Base-by-base conservation (phyloP, 2,113 vertebrate genomes). In the Pterophyllum scalare region DNA sequence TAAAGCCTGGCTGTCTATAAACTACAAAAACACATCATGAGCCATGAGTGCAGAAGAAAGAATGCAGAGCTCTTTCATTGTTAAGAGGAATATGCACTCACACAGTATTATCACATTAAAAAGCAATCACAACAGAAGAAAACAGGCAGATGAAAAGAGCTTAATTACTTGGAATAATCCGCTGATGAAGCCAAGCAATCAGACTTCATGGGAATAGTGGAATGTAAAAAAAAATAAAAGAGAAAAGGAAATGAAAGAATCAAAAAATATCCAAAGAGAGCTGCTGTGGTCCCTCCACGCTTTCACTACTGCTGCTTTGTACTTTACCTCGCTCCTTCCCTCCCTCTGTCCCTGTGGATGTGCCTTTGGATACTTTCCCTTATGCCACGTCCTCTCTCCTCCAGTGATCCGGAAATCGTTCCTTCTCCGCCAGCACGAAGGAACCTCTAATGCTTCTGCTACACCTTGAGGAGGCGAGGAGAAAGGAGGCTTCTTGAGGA, bases 81-180 rank as follows among this genome's bases (percentile, higher is more conserved):
- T 54, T 54, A 72, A 54, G 46, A 72, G 46, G 46, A 52, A 33
- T 33, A 54, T n/a, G 67, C 67, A 72, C 33, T 72, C 67, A 33
- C 46, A 72, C 3, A 54, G 46, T 54, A 72, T 72, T 72, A 31
- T 33, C 6, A 6, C 46, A 72, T 33, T 72, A 54, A 72, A 72
- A 72, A 31, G 46, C 46, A 72, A 72, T 72, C 67, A 70, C 24
- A 72, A 72, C 46, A 72, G 46, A 72, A 72, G 26, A 72, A 33
- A 54, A 54, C 67, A 5, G 67, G 2, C 31, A 72, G 46, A 54
- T 72, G 4, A 72, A 72, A 54, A 72, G 67, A 33, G 67, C 67
- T 72, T 72, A 72, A 72, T 72, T 33, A n/a, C 26, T 54, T 72
- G 67, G 46, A 20, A 72, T 72, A 72, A 72, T 54, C 46, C 46